phyloP scores from a whole-genome alignment of 2,113 vertebrate genomes.

The Arvicanthis niloticus region DNA sequence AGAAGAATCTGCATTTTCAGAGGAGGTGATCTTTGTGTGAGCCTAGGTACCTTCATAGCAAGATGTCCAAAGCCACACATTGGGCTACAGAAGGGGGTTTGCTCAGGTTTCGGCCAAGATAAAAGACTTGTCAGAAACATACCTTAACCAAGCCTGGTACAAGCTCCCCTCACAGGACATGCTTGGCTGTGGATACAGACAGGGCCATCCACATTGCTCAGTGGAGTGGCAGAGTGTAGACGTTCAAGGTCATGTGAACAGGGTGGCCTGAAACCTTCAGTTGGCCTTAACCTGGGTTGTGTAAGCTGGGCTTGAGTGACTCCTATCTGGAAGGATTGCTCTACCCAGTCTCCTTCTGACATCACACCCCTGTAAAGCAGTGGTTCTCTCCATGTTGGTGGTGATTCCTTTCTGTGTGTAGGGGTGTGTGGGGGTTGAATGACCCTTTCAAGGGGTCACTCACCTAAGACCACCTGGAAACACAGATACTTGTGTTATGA shows the following conservation, averaged over 20 bases:
- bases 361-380: not conserved
- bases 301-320: not conserved
- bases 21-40: not conserved
- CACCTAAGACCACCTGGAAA: not conserved
- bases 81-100: too few species aligned
- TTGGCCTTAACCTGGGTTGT: not conserved
- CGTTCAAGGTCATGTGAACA: not conserved
- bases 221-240: accelerated
- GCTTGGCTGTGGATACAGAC: not conserved
- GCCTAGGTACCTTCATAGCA: accelerated
- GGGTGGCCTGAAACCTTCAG: not conserved
- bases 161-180: not conserved
- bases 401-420: not conserved
- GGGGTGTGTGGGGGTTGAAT: accelerated
- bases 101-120: not conserved
- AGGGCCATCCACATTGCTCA: accelerated
- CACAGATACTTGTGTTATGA: not conserved
- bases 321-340: too few species aligned
- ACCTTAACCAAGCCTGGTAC: accelerated
- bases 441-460: not conserved
- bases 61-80: accelerated
- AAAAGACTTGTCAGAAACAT: accelerated
- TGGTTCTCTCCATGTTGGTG: not conserved
- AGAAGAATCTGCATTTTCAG: accelerated
- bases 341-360: not conserved